phyloP scores from a whole-genome alignment of 2,888 invertebrate species.

The Limenitis camilla region DNA sequence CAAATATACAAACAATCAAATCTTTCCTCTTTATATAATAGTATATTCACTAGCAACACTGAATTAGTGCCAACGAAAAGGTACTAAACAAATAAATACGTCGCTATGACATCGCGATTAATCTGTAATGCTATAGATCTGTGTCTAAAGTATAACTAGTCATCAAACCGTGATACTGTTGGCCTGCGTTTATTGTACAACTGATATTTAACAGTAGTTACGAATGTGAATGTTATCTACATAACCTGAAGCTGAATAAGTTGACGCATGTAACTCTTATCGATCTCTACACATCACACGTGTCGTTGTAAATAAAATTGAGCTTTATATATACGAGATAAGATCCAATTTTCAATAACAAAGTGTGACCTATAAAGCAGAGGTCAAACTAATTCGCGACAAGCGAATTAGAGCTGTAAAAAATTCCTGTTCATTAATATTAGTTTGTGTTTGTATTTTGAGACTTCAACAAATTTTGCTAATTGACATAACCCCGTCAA shows the following conservation, averaged over 20 bases:
- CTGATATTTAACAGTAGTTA: neutral
- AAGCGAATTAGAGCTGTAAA: conserved; percentile 38
- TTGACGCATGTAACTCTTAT: conserved; percentile 16
- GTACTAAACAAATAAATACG: too few species aligned
- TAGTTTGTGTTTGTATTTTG: conserved; percentile 16
- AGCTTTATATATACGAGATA: conserved; percentile 34
- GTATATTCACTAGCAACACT: too few species aligned
- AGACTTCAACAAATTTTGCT: neutral
- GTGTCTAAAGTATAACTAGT: too few species aligned
- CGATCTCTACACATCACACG: conserved; percentile 14
- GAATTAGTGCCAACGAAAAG: too few species aligned
- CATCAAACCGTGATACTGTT: too few species aligned
- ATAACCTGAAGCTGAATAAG: conserved; percentile 1
- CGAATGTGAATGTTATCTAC: neutral
- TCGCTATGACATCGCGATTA: too few species aligned
- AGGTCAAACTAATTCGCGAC: conserved; percentile 53
- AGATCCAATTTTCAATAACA: conserved; percentile 38
- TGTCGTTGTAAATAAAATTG: conserved; percentile 33
- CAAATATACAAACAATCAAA: too few species aligned
- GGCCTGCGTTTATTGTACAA: too few species aligned
- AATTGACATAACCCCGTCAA: too few species aligned
- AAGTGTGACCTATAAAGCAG: conserved; percentile 51
- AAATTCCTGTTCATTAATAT: conserved; percentile 40
- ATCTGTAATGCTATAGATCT: too few species aligned
- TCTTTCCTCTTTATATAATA: too few species aligned